These are phyloP conservation scores for Coregonus suidteri DNA, from an alignment of 2,797 vertebrate species.

Conservation along the genomic window DNA sequence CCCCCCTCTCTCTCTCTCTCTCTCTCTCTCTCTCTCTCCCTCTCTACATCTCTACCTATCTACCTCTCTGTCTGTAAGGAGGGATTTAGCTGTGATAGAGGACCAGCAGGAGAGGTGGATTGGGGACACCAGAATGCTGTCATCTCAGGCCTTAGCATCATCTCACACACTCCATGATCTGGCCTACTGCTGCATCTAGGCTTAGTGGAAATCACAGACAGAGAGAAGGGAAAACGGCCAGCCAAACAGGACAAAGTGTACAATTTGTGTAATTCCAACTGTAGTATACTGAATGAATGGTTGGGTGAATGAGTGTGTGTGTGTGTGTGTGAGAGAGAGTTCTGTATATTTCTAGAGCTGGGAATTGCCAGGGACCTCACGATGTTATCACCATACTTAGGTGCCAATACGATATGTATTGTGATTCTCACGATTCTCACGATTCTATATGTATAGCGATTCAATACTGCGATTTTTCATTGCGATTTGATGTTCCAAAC, in stretches of 20 bases:
- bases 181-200: slow-evolving; percentile 59
- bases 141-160: slow-evolving; percentile 70
- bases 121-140: slow-evolving; percentile 61
- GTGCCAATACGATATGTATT: no score
- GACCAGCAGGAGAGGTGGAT: slow-evolving; percentile 62
- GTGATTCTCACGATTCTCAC: no score
- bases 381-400: no score
- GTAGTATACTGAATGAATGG: background rate
- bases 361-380: no score
- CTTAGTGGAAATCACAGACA: slow-evolving; percentile 41
- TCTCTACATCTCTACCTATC: background rate
- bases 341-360: no score
- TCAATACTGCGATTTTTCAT: no score
- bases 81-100: slow-evolving; percentile 70
- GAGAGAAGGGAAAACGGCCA: background rate
- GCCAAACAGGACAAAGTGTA: background rate
- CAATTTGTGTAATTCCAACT: background rate
- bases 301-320: background rate
- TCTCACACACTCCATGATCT: slow-evolving; percentile 61
- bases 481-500: no score
- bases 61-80: slow-evolving; percentile 47
- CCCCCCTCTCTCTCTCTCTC: slow-evolving; percentile 29
- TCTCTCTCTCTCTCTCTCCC: slow-evolving; percentile 13
- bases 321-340: background rate
- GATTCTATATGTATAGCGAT: no score